Percentiles rank a stretch among this genome's conserved stretches.
Conservation (phyloP, 2,113 vertebrate species). For the Ursus arctos region DNA sequence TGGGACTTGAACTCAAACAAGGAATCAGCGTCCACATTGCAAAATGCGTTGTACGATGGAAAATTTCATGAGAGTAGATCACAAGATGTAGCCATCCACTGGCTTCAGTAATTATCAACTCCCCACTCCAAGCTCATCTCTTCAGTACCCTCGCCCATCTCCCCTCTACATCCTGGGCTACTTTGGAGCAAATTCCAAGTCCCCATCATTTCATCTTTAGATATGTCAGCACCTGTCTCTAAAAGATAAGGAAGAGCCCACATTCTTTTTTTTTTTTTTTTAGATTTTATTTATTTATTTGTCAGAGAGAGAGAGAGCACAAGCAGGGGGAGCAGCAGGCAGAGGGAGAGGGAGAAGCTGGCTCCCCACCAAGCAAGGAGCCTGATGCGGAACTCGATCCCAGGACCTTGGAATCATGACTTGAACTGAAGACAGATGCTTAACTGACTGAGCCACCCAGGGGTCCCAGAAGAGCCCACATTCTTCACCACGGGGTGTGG, state of each 20-base stretch:
- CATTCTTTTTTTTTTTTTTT: not conserved
- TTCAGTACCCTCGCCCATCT: rapidly evolving
- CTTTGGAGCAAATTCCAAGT: too few relatives aligned
- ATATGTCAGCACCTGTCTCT: not conserved
- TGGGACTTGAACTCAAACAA: not conserved
- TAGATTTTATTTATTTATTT: not conserved
- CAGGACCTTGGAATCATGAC: not conserved
- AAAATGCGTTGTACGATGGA: rapidly evolving
- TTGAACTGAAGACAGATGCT: not conserved
- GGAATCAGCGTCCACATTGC: not conserved
- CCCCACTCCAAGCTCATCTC: rapidly evolving
- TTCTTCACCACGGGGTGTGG: not conserved
- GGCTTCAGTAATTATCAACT: not conserved
- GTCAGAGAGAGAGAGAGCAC: too few relatives aligned
- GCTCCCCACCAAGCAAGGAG: not conserved
- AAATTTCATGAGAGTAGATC: not conserved
- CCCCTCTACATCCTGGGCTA: not conserved
- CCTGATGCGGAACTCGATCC: not conserved
- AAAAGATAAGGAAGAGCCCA: not conserved
- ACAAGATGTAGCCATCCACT: not conserved
- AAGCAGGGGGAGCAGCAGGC: too few relatives aligned
- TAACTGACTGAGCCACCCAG: not conserved
- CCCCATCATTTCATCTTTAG: not conserved
- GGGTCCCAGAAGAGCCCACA: not conserved
- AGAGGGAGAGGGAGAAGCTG: not conserved